Evolutionary conservation across 2,797 vertebrate genomes (phyloP).

Genomic region (Pelochelys cantorii): DNA sequence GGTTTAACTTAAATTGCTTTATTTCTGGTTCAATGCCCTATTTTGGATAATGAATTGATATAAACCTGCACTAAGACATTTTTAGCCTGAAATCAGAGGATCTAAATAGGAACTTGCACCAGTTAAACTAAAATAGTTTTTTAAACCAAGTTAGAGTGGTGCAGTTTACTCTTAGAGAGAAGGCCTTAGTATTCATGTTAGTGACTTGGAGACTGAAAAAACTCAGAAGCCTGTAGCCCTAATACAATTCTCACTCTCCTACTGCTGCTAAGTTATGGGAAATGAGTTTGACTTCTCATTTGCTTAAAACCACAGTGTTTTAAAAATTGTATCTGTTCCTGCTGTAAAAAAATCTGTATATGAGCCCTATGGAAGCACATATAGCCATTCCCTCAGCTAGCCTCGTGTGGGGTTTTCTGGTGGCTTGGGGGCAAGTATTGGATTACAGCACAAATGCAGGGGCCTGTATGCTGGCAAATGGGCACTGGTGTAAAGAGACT

Average conservation of each 20-base stretch:
- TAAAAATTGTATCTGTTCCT: not conserved
- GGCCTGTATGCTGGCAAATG: fast-evolving
- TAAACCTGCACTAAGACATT: fast-evolving
- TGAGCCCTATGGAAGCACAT: not conserved
- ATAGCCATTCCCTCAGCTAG: fast-evolving
- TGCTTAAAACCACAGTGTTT: not conserved
- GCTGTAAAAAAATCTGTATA: not conserved
- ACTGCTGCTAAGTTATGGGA: not conserved
- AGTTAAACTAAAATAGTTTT: not conserved
- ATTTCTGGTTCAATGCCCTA: fast-evolving
- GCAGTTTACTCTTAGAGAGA: not conserved
- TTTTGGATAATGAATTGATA: not conserved
- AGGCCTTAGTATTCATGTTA: not conserved
- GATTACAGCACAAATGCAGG: fast-evolving
- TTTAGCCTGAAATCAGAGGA: not conserved
- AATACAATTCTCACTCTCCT: not conserved
- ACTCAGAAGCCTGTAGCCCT: not conserved
- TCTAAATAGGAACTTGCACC: not conserved
- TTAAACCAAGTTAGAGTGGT: not conserved
- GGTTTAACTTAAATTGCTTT: not conserved
- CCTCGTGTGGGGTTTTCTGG: fast-evolving
- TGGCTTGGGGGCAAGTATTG: fast-evolving
- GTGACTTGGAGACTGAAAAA: not conserved
- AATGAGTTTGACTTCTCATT: not conserved
- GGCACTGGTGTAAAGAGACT: fast-evolving